Conservation (phyloP, 2,888 invertebrate species). For the Beris morrisii region DNA sequence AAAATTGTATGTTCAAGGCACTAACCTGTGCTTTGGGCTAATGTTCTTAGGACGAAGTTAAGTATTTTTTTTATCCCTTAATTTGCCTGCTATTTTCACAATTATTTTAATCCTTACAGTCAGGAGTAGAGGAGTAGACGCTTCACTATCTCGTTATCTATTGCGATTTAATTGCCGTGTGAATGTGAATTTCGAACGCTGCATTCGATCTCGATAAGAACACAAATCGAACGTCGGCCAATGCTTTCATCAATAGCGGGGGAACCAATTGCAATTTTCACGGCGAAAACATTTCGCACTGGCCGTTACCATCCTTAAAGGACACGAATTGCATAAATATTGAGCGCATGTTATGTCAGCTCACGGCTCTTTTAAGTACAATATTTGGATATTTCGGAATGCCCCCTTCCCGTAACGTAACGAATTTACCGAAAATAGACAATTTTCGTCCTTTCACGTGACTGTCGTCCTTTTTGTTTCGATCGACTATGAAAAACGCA, state of each 20-base stretch:
- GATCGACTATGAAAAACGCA: conserved; percentile 11
- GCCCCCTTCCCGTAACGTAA: conserved; percentile 2
- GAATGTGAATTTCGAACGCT: neutral
- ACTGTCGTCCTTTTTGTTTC: conserved; percentile 4
- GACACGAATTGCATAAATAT: conserved; percentile 3
- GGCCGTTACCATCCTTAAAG: neutral
- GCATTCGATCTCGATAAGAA: neutral
- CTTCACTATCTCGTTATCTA: too few relatives aligned
- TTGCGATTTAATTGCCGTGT: too few relatives aligned
- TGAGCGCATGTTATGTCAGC: conserved; percentile 6
- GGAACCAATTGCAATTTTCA: conserved; percentile 16
- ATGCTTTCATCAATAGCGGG: neutral
- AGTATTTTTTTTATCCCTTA: too few relatives aligned
- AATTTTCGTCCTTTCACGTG: neutral
- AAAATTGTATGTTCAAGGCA: too few relatives aligned
- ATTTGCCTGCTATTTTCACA: too few relatives aligned
- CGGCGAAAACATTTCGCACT: neutral
- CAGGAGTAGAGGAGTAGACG: too few relatives aligned
- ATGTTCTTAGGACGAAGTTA: too few relatives aligned
- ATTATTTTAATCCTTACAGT: too few relatives aligned
- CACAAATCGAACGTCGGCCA: neutral
- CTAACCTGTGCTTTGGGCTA: too few relatives aligned
- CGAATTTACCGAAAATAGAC: conserved; percentile 10
- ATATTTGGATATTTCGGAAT: conserved; percentile 12
- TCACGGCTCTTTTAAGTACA: neutral